Evolutionary conservation across 2,113 vertebrate genomes (phyloP).

Genomic region (Periophthalmodon schlosseri): DNA sequence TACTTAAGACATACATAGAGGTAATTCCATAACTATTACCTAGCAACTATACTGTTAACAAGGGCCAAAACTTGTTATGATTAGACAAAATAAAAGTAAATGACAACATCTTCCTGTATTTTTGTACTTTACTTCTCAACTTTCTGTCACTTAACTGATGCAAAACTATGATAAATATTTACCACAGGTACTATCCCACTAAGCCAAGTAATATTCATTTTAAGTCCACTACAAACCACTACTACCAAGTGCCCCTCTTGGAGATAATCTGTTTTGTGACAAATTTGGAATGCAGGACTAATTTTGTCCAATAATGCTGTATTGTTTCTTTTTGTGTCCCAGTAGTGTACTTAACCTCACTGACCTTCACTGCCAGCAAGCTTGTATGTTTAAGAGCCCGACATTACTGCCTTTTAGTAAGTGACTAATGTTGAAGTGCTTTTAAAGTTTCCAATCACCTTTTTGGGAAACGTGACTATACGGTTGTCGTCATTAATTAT

Average conservation of each 20-base stretch:
- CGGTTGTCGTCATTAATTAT: neutral
- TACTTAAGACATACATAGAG: neutral
- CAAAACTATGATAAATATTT: too few species aligned
- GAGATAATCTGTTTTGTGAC: slow-evolving; percentile 19
- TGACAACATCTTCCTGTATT: too few species aligned
- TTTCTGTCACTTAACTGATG: too few species aligned
- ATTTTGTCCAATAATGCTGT: slow-evolving; percentile 1
- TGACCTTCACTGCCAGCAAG: neutral
- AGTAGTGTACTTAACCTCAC: neutral
- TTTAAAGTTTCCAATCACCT: neutral
- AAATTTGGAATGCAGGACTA: slow-evolving; percentile 4
- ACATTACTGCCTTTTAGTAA: neutral
- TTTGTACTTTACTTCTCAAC: too few species aligned
- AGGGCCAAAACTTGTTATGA: too few species aligned
- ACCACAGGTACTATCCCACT: too few species aligned
- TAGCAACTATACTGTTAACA: too few species aligned
- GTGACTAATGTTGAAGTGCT: slow-evolving; percentile 5
- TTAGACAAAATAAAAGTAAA: too few species aligned
- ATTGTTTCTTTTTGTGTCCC: slow-evolving; percentile 4
- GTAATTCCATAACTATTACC: too few species aligned
- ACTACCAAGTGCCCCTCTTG: slow-evolving; percentile 20
- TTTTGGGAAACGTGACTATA: slow-evolving; percentile 1
- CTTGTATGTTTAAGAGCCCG: neutral
- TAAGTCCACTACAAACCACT: slow-evolving; percentile 25
- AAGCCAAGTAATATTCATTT: neutral